phyloP scores from a whole-genome alignment of 2,113 vertebrate species.

The human region GRCh38 chr7:126101001-126101500 shows the following conservation, averaged over 20 bases:
- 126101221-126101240: neutral
- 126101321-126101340: neutral
- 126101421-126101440: neutral
- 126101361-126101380: neutral
- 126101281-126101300: neutral
- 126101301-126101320: neutral
- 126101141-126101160: neutral
- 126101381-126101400: neutral
- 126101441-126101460: neutral
- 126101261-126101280: neutral
- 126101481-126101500: neutral
- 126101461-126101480: neutral
- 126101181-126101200: neutral
- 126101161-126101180: neutral
- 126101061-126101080: neutral
- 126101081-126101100: neutral
- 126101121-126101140: neutral
- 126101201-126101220: neutral
- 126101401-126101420: neutral
- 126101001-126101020: neutral
- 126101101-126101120: neutral
- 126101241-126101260: neutral
- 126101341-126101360: neutral
- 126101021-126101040: neutral
- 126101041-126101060: neutral